Evolutionary conservation across 2,113 vertebrate species (phyloP), one percentile per base, ranked within the genome.

Genomic region (Urocitellus parryii): DNA sequence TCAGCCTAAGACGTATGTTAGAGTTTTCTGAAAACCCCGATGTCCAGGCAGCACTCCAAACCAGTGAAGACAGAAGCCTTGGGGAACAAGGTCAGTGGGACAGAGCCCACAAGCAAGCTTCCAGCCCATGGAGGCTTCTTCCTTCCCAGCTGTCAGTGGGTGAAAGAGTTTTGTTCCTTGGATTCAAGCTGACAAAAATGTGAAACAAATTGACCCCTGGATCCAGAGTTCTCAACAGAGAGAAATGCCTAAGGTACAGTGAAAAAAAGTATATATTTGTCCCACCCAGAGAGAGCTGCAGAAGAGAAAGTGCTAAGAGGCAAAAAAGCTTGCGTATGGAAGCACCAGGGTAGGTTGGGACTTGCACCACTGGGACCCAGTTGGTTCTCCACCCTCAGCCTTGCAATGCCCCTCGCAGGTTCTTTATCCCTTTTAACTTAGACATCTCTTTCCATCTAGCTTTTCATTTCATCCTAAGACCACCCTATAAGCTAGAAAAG

Each of bases 271-370:
- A 13, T 37, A 65, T 67, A 70, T 61, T 25, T 91, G 9, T 34
- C 17, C 8, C 42, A 10, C 14, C 5, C 22, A 39, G 1, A 72
- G 51, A 88, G 32, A 88, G 58, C 16, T 32, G 4, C 24, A 67
- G 12, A 74, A 90, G 5, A 92, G 18, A 56, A 86, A 32, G 32
- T 29, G 5, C 51, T 48, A 32, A 51, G 7, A 58, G 27, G 37
- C 53, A 56, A 96, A 45, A 42, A 92, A 68, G 11, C 22, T 53
- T 56, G 22, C 81, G 37, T 61, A 72, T 88, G 45, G 42, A 96
- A 81, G 11, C 24, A 45, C 61, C 8, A 24, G 20, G 68, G 20
- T 34, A 82, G 20, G 48, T 18, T 65, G 22, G 25, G 37, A 53
- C 61, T 32, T 86, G 14, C 5, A 5, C 79, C 58, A 48, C 79